Conservation (phyloP, 2,113 vertebrate species). For the Cavia porcellus region DNA sequence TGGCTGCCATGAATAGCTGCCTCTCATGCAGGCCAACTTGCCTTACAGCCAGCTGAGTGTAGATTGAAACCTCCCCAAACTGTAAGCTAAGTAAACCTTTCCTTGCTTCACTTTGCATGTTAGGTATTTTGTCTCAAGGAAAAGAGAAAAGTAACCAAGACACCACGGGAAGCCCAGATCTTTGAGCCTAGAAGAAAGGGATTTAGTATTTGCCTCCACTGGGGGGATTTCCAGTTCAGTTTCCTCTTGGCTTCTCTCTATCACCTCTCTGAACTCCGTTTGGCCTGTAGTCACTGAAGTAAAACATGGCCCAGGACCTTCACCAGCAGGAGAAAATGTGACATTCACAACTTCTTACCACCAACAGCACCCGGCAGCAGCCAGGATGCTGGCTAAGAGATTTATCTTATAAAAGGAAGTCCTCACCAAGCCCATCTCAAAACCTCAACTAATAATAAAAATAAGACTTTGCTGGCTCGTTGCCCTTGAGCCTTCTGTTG, state of each 20-base stretch:
- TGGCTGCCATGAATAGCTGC: no score
- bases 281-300: not conserved
- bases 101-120: no score
- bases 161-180: no score
- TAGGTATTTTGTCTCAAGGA: no score
- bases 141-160: no score
- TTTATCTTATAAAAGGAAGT: not conserved
- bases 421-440: not conserved
- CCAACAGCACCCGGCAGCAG: not conserved
- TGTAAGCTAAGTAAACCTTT: no score
- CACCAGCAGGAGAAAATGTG: not conserved
- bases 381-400: not conserved
- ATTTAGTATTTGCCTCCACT: not conserved
- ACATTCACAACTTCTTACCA: not conserved
- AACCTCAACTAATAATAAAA: not conserved
- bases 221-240: not conserved
- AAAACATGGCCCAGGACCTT: not conserved
- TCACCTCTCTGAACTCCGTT: not conserved
- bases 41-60: no score
- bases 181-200: not conserved
- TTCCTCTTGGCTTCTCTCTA: not conserved
- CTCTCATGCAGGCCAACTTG: no score
- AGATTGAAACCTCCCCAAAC: no score
- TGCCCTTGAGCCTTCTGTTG: not conserved
- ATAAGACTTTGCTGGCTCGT: not conserved